Evolutionary conservation across 2,113 vertebrate genomes (phyloP).

Genomic region (Pachypanchax playfairii): DNA sequence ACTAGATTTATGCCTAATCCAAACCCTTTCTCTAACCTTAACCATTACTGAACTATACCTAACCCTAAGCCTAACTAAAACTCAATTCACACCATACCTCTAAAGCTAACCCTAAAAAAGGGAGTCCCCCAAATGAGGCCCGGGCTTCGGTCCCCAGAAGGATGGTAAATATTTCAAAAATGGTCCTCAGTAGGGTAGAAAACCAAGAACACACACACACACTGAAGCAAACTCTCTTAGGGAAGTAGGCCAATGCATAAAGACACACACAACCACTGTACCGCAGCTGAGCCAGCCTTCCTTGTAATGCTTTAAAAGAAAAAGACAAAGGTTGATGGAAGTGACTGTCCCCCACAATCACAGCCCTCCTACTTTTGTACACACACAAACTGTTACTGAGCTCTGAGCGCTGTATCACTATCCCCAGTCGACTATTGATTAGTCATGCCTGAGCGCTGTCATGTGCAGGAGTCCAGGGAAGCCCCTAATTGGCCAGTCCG

Average conservation of each 20-base stretch:
- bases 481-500: constrained; percentile 73
- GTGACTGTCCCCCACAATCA: constrained; percentile 50
- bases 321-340: constrained; percentile 67
- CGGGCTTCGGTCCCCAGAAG: too few species aligned
- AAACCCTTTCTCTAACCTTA: too few species aligned
- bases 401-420: constrained; percentile 66
- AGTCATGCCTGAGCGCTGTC: constrained; percentile 84
- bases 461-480: constrained; percentile 81
- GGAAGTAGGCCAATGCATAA: constrained; percentile 61
- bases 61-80: too few species aligned
- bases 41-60: too few species aligned
- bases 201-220: too few species aligned
- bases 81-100: too few species aligned
- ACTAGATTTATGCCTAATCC: too few species aligned
- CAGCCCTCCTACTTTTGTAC: constrained; percentile 14
- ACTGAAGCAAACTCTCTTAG: constrained; percentile 15
- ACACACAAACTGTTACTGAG: constrained; percentile 30
- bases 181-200: too few species aligned
- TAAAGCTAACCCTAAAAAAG: too few species aligned
- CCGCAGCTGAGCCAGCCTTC: constrained; percentile 51
- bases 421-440: constrained; percentile 84
- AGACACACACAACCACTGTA: constrained; percentile 38
- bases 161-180: too few species aligned
- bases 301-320: constrained; percentile 57
- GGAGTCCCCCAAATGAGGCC: too few species aligned